These are phyloP conservation scores for Malachius bipustulatus DNA, from an alignment of 2,888 invertebrate genomes.

Conservation along the genomic window DNA sequence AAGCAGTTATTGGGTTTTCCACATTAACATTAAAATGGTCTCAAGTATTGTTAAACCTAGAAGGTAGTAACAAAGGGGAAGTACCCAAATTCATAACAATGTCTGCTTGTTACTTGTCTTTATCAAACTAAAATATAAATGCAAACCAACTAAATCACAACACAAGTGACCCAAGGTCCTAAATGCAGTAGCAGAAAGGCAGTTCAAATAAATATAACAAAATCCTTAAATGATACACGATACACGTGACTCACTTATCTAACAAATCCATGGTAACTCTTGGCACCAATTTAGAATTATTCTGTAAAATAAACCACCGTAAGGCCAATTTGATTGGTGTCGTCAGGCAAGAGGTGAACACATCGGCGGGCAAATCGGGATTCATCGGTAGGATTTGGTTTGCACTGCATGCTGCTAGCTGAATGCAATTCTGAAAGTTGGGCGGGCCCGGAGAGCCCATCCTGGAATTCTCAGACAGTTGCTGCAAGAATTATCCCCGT, in stretches of 20 bases:
- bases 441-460: conserved; percentile 34
- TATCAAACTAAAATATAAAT: too few species aligned
- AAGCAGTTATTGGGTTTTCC: neutral
- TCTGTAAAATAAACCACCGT: conserved; percentile 86
- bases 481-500: conserved; percentile 8
- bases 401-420: conserved; percentile 90
- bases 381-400: conserved; percentile 93
- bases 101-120: too few species aligned
- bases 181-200: too few species aligned
- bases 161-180: too few species aligned
- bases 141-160: too few species aligned
- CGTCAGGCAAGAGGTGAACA: conserved; percentile 96
- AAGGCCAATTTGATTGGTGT: conserved; percentile 96
- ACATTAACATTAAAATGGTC: neutral
- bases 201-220: too few species aligned
- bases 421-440: conserved; percentile 83
- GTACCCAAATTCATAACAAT: too few species aligned
- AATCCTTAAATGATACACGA: too few species aligned
- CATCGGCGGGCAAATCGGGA: conserved; percentile 91
- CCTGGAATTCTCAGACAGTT: neutral
- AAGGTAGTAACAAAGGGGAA: too few species aligned
- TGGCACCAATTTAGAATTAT: conserved; percentile 69
- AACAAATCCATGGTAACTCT: conserved; percentile 73
- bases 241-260: conserved; percentile 81
- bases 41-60: too few species aligned